These are phyloP conservation scores for Miniopterus natalensis DNA, from an alignment of 2,113 vertebrate genomes.

Conservation along the genomic window DNA sequence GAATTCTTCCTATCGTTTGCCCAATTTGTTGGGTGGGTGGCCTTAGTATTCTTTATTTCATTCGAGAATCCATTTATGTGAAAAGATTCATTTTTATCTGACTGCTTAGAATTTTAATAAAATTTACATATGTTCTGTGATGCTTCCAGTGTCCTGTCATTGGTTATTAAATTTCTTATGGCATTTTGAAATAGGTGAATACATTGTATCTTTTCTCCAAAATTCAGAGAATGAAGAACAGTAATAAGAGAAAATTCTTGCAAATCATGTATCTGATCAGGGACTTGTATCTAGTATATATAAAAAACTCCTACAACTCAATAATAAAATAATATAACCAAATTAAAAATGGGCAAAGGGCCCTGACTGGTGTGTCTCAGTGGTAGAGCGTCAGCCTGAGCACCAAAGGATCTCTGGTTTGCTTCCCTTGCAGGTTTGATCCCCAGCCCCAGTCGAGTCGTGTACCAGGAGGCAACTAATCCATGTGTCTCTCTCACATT, in stretches of 20 bases:
- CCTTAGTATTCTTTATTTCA: conserved; percentile 4
- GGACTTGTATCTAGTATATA: background rate
- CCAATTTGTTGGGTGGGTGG: background rate
- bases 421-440: no score
- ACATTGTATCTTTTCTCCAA: conserved; percentile 6
- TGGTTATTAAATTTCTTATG: background rate
- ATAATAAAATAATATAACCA: background rate
- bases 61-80: background rate
- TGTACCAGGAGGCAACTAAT: no score
- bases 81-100: background rate
- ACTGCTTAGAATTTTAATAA: background rate
- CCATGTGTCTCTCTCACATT: no score
- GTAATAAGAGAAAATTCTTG: background rate
- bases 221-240: background rate
- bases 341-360: background rate
- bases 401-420: no score
- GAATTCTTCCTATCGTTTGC: background rate
- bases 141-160: background rate
- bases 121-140: background rate
- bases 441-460: no score
- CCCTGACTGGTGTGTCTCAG: no score
- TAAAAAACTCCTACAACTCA: conserved; percentile 37
- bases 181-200: conserved; percentile 54
- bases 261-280: background rate
- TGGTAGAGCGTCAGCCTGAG: no score